These are phyloP conservation scores for Sebastolobus altivelis DNA, from an alignment of 2,797 vertebrate species.

Conservation along the genomic window DNA sequence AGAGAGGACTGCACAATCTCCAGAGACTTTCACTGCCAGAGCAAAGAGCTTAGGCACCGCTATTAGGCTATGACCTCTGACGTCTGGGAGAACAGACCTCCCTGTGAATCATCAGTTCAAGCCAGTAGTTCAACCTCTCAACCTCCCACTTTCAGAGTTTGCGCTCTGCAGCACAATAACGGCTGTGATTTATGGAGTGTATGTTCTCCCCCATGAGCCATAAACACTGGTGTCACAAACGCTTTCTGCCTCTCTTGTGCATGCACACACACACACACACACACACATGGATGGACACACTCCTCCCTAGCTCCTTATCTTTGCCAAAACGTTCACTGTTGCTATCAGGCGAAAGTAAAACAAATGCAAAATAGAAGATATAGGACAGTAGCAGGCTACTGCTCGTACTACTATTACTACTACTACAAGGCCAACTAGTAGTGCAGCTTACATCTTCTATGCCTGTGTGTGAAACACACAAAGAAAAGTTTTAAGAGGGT, in stretches of 20 bases:
- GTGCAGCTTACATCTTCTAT: neutral
- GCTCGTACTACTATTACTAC: neutral
- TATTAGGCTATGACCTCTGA: conserved; percentile 55
- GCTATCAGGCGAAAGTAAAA: conserved; percentile 12
- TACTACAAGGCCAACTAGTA: neutral
- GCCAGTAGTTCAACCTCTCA: conserved; percentile 30
- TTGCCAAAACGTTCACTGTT: neutral
- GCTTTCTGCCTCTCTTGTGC: conserved; percentile 4
- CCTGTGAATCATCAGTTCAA: conserved; percentile 33
- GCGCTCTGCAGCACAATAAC: conserved; percentile 33
- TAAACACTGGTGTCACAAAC: conserved; percentile 38
- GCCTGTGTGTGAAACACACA: neutral
- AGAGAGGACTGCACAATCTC: neutral
- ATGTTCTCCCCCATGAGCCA: conserved; percentile 44
- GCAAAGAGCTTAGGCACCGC: neutral
- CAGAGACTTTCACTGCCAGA: conserved; percentile 39
- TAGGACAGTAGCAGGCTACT: neutral
- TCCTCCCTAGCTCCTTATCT: conserved; percentile 11
- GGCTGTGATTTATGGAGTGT: conserved; percentile 53
- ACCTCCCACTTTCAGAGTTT: conserved; percentile 42
- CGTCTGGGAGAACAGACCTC: conserved; percentile 29
- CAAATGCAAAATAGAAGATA: conserved; percentile 31
- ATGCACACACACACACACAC: neutral
- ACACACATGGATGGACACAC: conserved; percentile 9
- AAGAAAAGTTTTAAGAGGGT: no score